Conservation (phyloP, 2,797 vertebrate genomes). For the Choloepus didactylus region DNA sequence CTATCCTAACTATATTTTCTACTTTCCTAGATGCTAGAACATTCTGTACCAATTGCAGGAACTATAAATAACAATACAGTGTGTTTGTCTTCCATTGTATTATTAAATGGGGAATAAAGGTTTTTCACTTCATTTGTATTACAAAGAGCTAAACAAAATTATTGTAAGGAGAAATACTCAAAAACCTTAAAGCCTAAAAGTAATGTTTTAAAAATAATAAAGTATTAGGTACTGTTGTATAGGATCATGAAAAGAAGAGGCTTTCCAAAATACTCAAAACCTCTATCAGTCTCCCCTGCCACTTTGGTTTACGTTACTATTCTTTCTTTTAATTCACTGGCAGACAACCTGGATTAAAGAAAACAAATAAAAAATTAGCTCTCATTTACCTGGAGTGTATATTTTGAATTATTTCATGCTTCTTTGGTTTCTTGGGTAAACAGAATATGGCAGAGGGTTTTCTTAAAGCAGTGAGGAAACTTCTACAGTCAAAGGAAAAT, state of each 20-base stretch:
- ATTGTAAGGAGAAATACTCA: neutral
- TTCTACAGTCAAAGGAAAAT: neutral
- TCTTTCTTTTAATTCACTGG: neutral
- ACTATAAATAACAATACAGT: neutral
- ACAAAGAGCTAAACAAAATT: neutral
- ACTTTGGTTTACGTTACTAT: neutral
- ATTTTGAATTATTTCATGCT: neutral
- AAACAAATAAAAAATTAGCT: neutral
- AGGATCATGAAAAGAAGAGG: neutral
- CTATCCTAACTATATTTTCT: neutral
- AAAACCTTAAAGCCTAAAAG: neutral
- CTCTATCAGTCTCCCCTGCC: neutral
- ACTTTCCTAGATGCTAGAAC: neutral
- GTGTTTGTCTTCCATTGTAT: neutral
- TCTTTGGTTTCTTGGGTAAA: neutral
- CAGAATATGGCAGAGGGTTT: neutral
- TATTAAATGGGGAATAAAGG: neutral
- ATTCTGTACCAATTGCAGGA: neutral
- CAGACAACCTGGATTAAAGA: neutral
- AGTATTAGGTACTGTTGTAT: neutral
- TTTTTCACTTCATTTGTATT: neutral
- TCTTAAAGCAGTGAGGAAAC: neutral
- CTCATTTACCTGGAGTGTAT: neutral
- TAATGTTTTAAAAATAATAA: neutral
- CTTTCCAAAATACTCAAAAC: neutral